Percentiles rank a stretch among this genome's conserved stretches.
phyloP scores from a whole-genome alignment of 2,113 vertebrate genomes.

The Diglossa brunneiventris region DNA sequence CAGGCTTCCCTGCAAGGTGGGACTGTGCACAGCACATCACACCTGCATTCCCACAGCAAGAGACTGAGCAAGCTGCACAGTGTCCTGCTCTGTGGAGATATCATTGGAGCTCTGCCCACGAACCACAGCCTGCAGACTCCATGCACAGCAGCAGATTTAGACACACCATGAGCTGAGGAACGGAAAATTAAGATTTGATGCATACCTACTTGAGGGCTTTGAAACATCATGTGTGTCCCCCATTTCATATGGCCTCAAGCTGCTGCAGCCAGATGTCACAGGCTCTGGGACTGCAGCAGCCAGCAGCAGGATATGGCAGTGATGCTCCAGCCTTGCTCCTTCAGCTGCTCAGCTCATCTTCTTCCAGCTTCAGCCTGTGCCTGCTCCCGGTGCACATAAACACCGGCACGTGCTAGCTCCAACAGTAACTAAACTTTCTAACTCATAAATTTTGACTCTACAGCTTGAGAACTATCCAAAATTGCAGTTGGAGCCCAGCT shows the following conservation, averaged over 20 bases:
- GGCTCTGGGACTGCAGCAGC: background rate
- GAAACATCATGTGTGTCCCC: background rate
- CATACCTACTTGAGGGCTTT: background rate
- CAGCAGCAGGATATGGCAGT: background rate
- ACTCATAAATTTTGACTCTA: background rate
- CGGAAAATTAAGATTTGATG: background rate
- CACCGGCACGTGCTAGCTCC: background rate
- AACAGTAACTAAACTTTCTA: background rate
- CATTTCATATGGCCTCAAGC: background rate
- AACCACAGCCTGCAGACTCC: background rate
- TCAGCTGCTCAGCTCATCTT: background rate
- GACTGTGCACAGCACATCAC: accelerated
- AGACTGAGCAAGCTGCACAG: background rate
- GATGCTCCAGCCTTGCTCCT: background rate
- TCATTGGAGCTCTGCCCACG: background rate
- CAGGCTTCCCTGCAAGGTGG: background rate
- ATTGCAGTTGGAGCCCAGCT: background rate
- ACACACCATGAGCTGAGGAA: background rate
- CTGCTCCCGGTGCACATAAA: background rate
- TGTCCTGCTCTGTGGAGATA: background rate
- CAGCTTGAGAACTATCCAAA: background rate
- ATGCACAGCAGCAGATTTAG: background rate
- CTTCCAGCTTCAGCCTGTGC: background rate
- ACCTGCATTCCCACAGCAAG: background rate
- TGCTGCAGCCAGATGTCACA: background rate